phyloP scores from a whole-genome alignment of 2,888 invertebrate species.

The Trissolcus japonicus region DNA sequence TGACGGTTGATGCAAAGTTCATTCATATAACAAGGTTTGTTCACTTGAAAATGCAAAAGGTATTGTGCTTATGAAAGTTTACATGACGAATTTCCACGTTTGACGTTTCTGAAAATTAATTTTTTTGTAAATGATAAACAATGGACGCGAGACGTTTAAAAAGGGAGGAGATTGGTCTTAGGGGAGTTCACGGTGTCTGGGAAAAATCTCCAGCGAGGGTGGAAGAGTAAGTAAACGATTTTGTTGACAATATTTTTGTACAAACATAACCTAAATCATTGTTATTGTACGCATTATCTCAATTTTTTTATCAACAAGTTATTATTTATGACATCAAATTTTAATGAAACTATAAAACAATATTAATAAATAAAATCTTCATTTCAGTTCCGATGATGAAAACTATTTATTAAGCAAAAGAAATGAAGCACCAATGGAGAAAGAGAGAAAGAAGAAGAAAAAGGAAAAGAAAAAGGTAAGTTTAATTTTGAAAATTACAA shows the following conservation, averaged over 20 bases:
- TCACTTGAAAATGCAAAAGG: background rate
- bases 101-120: background rate
- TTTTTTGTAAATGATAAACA: slow-evolving; percentile 25
- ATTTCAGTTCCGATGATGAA: slow-evolving; percentile 73
- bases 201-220: slow-evolving; percentile 83
- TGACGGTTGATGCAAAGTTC: background rate
- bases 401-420: slow-evolving; percentile 73
- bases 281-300: background rate
- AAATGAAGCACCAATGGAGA: slow-evolving; percentile 76
- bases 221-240: slow-evolving; percentile 79
- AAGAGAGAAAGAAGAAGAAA: slow-evolving; percentile 76
- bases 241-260: background rate
- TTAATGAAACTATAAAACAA: background rate
- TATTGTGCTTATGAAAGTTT: background rate
- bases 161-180: slow-evolving; percentile 84
- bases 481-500: background rate
- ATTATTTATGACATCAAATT: background rate
- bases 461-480: slow-evolving; percentile 74
- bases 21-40: background rate
- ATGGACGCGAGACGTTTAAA: slow-evolving; percentile 84
- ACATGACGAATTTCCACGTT: background rate
- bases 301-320: background rate
- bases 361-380: slow-evolving; percentile 7
- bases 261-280: slow-evolving; percentile 3
- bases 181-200: slow-evolving; percentile 85